These are phyloP conservation scores for Erebia ligea DNA, from an alignment of 2,888 invertebrate species.

Conservation along the genomic window DNA sequence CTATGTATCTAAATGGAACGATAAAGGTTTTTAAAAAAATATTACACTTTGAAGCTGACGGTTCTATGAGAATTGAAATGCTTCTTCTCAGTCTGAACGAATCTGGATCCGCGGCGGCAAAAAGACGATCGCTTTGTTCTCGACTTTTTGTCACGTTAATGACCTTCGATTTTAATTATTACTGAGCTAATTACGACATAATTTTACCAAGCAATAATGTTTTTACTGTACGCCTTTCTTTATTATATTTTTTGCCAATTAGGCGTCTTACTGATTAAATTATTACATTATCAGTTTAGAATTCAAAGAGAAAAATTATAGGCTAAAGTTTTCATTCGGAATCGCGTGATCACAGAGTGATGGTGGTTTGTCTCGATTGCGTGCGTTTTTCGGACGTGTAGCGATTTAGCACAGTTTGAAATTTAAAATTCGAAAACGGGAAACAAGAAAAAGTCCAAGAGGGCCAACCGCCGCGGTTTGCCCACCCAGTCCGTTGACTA, in stretches of 20 bases:
- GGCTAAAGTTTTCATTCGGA: neutral
- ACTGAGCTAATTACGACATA: slow-evolving; percentile 74
- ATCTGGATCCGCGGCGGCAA: slow-evolving; percentile 55
- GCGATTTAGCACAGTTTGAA: slow-evolving; percentile 59
- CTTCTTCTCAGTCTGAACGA: slow-evolving; percentile 42
- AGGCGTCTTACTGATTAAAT: slow-evolving; percentile 57
- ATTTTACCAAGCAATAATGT: slow-evolving; percentile 76
- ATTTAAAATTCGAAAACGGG: slow-evolving; percentile 67
- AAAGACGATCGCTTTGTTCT: slow-evolving; percentile 71
- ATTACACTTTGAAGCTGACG: neutral
- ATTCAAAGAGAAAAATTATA: slow-evolving; percentile 12
- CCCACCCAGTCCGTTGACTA: slow-evolving; percentile 73
- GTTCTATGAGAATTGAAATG: slow-evolving; percentile 15
- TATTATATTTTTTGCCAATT: slow-evolving; percentile 65
- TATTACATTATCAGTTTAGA: slow-evolving; percentile 60
- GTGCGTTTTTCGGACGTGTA: slow-evolving; percentile 51
- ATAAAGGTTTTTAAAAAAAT: neutral
- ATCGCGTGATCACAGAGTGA: slow-evolving; percentile 50
- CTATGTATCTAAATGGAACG: neutral
- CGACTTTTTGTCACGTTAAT: slow-evolving; percentile 72
- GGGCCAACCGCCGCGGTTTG: slow-evolving; percentile 67
- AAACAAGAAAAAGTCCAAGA: slow-evolving; percentile 64
- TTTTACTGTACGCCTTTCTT: slow-evolving; percentile 75
- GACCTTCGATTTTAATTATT: slow-evolving; percentile 79
- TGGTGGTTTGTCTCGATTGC: slow-evolving; percentile 52